Evolutionary conservation across 2,888 invertebrate species (phyloP), one percentile per base, ranked within the genome.

Genomic region (Graphium colonna): DNA sequence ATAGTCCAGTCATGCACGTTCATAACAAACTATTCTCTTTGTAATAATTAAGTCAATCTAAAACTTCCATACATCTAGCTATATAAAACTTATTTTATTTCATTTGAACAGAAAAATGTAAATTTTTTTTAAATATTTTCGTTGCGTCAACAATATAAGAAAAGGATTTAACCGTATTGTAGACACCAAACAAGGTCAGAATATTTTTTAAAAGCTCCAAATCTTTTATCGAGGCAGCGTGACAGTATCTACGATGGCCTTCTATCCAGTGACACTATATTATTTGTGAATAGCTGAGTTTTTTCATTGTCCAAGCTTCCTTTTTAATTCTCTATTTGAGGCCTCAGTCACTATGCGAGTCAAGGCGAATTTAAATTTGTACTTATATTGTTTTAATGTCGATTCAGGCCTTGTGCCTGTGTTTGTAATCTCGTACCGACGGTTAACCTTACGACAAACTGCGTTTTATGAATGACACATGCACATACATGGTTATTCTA

Each of bases 351-450:
- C 62, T 69, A 76, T 73, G 68, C 66, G 62, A 77, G 82, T 84
- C 86, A 87, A 87, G 87, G 87, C 70, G 65, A 79, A 68, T 73
- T 65, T 69, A 70, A 74, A 71, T 67, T 60, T 68, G 71, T 72
- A 64, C 72, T 73, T 72, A 67, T 71, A 69, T 65, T 62, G 64
- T 63, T 67, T 69, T 70, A 79, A 79, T 75, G 73, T 67, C 66
- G 70, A 74, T 73, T 59, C 61, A 70, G 78, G 68, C 83, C 82
- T 84, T 83, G 84, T 79, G 67, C 71, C 74, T 75, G 77, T 75
- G 63, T 68, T 42, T 51, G 60, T 71, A 77, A 80, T 82, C 79
- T 82, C 79, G 80, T 82, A 9, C 9, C 36, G 79, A 81, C 71
- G 67, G 68, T 57, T 61, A 72, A 63, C 83, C 78, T 82, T 73